Conservation (phyloP, 2,797 vertebrate genomes). For the Acipenser transmontanus region DNA sequence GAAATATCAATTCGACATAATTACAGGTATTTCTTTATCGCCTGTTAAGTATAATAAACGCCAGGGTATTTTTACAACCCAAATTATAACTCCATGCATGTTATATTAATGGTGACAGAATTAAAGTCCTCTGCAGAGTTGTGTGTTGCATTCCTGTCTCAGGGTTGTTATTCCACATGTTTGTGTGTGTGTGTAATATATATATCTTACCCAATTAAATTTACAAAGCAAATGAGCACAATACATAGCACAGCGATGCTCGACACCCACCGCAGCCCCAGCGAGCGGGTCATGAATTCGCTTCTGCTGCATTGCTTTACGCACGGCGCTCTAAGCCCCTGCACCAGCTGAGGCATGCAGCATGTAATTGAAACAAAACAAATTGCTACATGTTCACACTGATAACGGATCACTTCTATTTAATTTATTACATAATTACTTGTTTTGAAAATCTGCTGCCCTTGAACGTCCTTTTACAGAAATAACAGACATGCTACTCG, state of each 20-base stretch:
- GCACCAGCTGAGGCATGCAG: conserved; percentile 42
- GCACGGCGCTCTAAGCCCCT: conserved; percentile 17
- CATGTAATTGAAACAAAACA: conserved; percentile 33
- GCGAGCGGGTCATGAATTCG: conserved; percentile 37
- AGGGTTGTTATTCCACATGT: background rate
- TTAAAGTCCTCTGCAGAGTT: background rate
- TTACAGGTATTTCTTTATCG: no score
- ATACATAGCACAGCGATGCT: conserved; percentile 16
- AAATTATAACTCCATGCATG: no score
- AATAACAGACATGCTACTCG: background rate
- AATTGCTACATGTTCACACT: conserved; percentile 11
- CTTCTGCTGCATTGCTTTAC: conserved; percentile 27
- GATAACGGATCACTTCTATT: conserved; percentile 17
- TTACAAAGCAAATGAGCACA: conserved; percentile 11
- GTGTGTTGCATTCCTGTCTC: background rate
- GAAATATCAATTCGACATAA: no score
- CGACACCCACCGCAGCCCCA: conserved; percentile 23
- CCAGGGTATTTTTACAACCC: background rate
- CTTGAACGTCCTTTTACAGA: conserved; percentile 11
- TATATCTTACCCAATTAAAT: conserved; percentile 18
- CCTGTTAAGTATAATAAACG: background rate
- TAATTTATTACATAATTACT: conserved; percentile 17
- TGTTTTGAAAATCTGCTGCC: background rate
- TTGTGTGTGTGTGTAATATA: conserved; percentile 9
- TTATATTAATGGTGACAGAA: background rate